Percentiles rank a stretch among this genome's conserved stretches.
phyloP scores from a whole-genome alignment of 2,113 vertebrate species.

The Thamnaconus septentrionalis region DNA sequence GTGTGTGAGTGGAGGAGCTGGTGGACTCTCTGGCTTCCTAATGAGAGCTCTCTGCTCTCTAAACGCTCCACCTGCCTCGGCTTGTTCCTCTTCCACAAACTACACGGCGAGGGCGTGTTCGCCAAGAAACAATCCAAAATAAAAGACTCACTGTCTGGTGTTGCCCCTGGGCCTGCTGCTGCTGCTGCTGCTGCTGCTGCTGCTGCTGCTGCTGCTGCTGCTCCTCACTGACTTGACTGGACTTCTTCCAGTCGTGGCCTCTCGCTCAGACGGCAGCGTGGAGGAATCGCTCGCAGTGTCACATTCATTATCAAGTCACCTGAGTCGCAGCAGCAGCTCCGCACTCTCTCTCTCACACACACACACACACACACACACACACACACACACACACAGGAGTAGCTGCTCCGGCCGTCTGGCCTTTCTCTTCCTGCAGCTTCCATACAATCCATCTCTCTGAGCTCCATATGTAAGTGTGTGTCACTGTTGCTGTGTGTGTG shows the following conservation, averaged over 20 bases:
- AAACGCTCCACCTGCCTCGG: constrained; percentile 23
- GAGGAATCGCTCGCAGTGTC: constrained; percentile 54
- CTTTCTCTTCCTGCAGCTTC: constrained; percentile 8
- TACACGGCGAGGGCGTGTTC: constrained; percentile 34
- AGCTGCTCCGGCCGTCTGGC: constrained; percentile 8
- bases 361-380: constrained; percentile 13
- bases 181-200: too few species aligned
- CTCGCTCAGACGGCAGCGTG: constrained; percentile 57
- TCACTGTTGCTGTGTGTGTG: neutral
- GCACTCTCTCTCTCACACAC: constrained; percentile 6
- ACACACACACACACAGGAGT: constrained; percentile 24
- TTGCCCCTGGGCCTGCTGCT: too few species aligned
- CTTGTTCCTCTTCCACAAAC: constrained; percentile 48
- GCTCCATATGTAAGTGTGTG: constrained; percentile 42
- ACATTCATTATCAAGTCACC: constrained; percentile 59
- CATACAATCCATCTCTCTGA: constrained; percentile 9
- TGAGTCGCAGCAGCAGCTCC: constrained; percentile 39
- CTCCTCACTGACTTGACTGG: constrained; percentile 14
- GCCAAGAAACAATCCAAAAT: too few species aligned
- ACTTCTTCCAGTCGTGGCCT: too few species aligned
- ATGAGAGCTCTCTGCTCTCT: constrained; percentile 4
- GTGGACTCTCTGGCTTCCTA: constrained; percentile 1
- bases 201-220: too few species aligned
- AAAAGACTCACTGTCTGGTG: too few species aligned
- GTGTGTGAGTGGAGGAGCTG: neutral